phyloP scores from a whole-genome alignment of 92 coral and sea anemone species.

The Heliopora coerulea region DNA sequence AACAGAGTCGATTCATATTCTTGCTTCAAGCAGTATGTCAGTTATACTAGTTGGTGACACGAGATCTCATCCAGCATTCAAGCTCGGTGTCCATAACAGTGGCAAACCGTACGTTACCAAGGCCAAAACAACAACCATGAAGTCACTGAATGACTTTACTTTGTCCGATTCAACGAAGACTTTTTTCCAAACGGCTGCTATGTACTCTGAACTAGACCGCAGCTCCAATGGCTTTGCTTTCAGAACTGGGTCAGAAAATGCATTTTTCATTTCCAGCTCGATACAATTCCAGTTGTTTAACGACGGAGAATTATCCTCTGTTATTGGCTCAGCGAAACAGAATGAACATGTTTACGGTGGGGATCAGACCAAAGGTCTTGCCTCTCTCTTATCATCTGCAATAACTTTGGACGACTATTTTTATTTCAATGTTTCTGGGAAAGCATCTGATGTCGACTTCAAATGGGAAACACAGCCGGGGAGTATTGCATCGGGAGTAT shows the following conservation, averaged over 20 bases:
- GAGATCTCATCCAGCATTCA: constrained; percentile 25
- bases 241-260: constrained; percentile 14
- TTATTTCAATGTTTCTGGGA: constrained; percentile 9
- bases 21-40: constrained; percentile 17
- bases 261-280: background rate
- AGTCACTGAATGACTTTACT: background rate
- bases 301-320: constrained; percentile 1
- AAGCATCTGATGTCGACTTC: constrained; percentile 1
- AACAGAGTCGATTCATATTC: background rate
- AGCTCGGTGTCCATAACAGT: background rate
- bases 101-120: background rate
- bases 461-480: background rate
- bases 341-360: background rate
- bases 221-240: too few species aligned
- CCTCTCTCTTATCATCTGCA: constrained; percentile 1
- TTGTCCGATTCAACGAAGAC: background rate
- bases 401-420: background rate
- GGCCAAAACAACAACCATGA: background rate
- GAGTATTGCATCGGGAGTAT: background rate
- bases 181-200: background rate
- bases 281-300: background rate
- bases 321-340: background rate
- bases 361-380: constrained; percentile 4
- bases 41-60: constrained; percentile 16
- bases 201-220: background rate